Evolutionary conservation across 2,888 invertebrate genomes (phyloP), one percentile per base, ranked within the genome.

Genomic region (Chirona hameri): DNA sequence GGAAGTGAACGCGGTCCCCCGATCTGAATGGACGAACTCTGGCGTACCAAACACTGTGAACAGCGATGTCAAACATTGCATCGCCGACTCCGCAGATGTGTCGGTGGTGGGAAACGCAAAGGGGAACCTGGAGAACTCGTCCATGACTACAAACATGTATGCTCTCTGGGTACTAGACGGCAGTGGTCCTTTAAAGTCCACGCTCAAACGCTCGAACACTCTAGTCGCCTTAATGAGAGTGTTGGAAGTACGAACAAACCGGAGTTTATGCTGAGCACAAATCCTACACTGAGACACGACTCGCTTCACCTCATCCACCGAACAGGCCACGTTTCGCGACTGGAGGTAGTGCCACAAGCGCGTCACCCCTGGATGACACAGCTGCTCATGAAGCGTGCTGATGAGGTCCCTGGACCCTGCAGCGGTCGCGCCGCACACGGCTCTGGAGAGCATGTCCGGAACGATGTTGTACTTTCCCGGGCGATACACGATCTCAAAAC

Each of bases 401-500:
- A 72, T 31, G 9, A 15, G 31, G 14, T 80, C 21, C 21, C 10
- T n/a, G n/a, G 39, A 12, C 39, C 55, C 60, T 12, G 57, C 24
- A 24, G 80, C 15, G 48, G 27, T 48, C 18, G 27, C 48, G 15
- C 27, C 60, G 21, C n/a, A 60, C n/a, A 3, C 21, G n/a, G 48
- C 81, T 24, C 52, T n/a, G 27, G 81, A 39, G 18, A 81, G 27
- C 57, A 57, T 57, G 29, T 81, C 27, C 14, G 81, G 81, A 0
- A 48, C 29, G 5, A 29, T 52, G 48, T 48, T 81, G 0, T n/a
- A 39, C 1, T 14, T 79, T 39, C 79, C 57, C 21, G 82, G 31
- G 7, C 82, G 39, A 60, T 82, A 80, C 27, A 29, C 76, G 46
- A 82, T 82, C 18, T 82, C 29, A 3, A 80, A 82, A 82, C 60